These are phyloP conservation scores for Solea senegalensis DNA, from an alignment of 2,113 vertebrate genomes.

Conservation along the genomic window DNA sequence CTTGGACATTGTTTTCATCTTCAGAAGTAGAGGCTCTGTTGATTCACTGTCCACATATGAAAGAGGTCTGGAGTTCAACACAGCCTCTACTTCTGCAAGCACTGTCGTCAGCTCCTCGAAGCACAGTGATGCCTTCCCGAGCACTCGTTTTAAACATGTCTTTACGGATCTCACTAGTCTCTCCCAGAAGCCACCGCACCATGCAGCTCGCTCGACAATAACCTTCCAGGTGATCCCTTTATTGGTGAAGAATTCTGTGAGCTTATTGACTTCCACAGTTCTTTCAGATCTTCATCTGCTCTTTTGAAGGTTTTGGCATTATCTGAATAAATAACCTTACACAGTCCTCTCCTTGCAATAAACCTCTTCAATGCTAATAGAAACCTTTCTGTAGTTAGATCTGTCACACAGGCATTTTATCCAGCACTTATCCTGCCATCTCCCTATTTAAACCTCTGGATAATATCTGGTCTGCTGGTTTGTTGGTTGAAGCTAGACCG, in stretches of 20 bases:
- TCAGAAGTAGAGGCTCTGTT: no score
- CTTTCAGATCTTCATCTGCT: constrained; percentile 22
- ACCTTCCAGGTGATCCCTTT: constrained; percentile 13
- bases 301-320: constrained; percentile 15
- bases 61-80: constrained; percentile 4
- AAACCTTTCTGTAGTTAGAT: neutral
- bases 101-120: constrained; percentile 9
- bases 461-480: no score
- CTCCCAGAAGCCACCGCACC: constrained; percentile 25
- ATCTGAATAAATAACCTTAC: constrained; percentile 16
- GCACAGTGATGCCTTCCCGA: neutral
- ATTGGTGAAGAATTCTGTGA: neutral
- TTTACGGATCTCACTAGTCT: constrained; percentile 25
- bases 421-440: no score
- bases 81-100: neutral
- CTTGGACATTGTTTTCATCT: neutral
- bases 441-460: no score
- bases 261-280: constrained; percentile 9
- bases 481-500: no score
- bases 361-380: neutral
- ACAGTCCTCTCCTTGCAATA: constrained; percentile 9
- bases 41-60: no score
- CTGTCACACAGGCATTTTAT: no score
- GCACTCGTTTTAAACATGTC: neutral
- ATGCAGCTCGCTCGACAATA: constrained; percentile 1